phyloP scores from a whole-genome alignment of 2,113 vertebrate species.

The Struthio camelus region DNA sequence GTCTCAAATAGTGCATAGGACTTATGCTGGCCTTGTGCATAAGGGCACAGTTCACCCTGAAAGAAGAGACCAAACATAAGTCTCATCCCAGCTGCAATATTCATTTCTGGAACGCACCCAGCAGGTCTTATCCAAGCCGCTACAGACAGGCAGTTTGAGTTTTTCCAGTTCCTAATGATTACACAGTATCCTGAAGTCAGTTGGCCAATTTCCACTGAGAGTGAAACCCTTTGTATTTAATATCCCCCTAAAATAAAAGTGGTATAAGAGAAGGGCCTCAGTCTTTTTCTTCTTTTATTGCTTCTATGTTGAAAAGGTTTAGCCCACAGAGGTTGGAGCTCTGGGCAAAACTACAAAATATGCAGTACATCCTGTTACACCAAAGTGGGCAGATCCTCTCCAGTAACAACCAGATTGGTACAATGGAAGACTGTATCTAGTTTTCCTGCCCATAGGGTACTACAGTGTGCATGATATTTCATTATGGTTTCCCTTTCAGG shows the following conservation, averaged over 20 bases:
- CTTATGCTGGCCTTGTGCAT: conserved; percentile 1
- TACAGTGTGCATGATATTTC: conserved; percentile 35
- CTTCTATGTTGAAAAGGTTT: conserved; percentile 54
- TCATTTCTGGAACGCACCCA: conserved; percentile 62
- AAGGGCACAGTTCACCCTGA: neutral
- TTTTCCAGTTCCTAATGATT: conserved; percentile 74
- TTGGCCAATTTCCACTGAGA: conserved; percentile 45
- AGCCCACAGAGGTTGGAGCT: conserved; percentile 46
- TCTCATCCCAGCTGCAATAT: conserved; percentile 68
- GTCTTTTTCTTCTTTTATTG: conserved; percentile 65
- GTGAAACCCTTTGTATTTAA: conserved; percentile 63
- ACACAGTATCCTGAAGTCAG: conserved; percentile 66
- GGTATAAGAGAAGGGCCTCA: conserved; percentile 53
- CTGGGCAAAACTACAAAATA: conserved; percentile 59
- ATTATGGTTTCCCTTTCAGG: conserved; percentile 61
- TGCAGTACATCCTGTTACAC: conserved; percentile 57
- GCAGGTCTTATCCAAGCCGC: conserved; percentile 66
- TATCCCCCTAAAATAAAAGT: conserved; percentile 62
- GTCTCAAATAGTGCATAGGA: conserved; percentile 1
- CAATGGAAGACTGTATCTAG: conserved; percentile 61
- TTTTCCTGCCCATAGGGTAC: conserved; percentile 27
- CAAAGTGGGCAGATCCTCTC: conserved; percentile 47
- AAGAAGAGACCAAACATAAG: conserved; percentile 22
- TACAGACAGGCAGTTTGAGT: conserved; percentile 64
- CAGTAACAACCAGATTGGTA: conserved; percentile 24